These are phyloP conservation scores for Phortica variegata DNA, from an alignment of 1,140 invertebrate species.

Conservation along the genomic window DNA sequence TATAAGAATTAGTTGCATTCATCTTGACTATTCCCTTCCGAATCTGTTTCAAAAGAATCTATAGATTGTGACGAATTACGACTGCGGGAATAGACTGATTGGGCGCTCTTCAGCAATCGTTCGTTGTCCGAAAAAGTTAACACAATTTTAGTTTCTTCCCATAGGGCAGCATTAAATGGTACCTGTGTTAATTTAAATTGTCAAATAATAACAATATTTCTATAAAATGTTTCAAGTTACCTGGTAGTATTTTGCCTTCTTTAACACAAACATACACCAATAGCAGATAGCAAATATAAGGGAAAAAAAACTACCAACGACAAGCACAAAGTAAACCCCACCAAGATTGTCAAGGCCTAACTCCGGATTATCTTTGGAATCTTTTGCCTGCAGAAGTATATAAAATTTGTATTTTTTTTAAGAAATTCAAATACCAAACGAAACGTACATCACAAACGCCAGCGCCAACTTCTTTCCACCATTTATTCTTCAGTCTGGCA, in stretches of 20 bases:
- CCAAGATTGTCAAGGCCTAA: conserved; percentile 66
- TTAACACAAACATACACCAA: conserved; percentile 42
- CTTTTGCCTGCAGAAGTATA: conserved; percentile 22
- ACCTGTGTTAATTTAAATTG: conserved; percentile 56
- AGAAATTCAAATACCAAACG: too few relatives aligned
- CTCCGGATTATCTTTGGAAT: conserved; percentile 17
- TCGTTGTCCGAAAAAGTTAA: conserved; percentile 43
- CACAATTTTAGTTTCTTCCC: conserved; percentile 74
- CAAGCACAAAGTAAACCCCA: conserved; percentile 71
- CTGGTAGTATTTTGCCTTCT: conserved; percentile 38
- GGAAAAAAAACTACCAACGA: conserved; percentile 58
- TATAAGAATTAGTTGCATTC: too few relatives aligned
- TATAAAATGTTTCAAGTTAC: conserved; percentile 28
- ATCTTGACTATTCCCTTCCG: conserved; percentile 27
- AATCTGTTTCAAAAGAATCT: conserved; percentile 45
- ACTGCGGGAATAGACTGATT: conserved; percentile 47
- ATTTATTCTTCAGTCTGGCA: conserved; percentile 79
- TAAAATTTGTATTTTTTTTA: not conserved
- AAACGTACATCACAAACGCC: conserved; percentile 68
- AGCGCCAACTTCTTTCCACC: conserved; percentile 87
- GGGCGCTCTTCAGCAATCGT: conserved; percentile 37
- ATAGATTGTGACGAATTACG: conserved; percentile 48
- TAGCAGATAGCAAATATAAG: conserved; percentile 53
- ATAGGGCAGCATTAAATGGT: conserved; percentile 67
- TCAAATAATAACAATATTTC: not conserved